Conservation (phyloP, 2,113 vertebrate genomes). For the Phrynosoma blainvillii region DNA sequence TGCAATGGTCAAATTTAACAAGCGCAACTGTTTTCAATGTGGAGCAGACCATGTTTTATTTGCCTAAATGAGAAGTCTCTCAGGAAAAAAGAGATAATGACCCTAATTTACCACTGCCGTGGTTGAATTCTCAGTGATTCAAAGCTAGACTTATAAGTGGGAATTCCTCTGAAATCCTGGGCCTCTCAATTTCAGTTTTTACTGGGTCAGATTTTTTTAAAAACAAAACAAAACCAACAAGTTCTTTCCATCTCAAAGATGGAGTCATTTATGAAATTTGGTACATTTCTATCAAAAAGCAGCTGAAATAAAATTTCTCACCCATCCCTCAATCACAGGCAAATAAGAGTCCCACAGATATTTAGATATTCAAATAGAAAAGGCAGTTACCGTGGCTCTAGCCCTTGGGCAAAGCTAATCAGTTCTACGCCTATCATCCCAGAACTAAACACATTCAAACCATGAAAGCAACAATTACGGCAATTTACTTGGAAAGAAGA, state of each 20-base stretch:
- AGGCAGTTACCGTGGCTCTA: conserved; percentile 4
- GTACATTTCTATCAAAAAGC: background rate
- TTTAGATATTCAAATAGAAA: background rate
- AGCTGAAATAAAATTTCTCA: too few species aligned
- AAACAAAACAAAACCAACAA: background rate
- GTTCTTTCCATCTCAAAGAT: background rate
- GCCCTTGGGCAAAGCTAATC: conserved; percentile 27
- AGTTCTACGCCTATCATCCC: background rate
- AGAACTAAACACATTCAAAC: conserved; percentile 23
- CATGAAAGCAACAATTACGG: background rate
- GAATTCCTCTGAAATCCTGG: background rate
- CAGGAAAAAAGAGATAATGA: background rate
- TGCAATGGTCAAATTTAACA: background rate
- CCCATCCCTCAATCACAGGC: background rate
- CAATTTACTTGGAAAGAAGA: background rate
- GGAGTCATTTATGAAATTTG: background rate
- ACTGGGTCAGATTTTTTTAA: too few species aligned
- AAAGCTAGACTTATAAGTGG: background rate
- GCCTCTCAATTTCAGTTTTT: background rate
- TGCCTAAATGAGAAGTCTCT: too few species aligned
- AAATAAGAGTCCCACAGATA: background rate
- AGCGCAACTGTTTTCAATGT: background rate
- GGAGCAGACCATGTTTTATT: too few species aligned
- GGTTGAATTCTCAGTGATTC: background rate
- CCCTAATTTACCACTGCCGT: background rate